phyloP scores from a whole-genome alignment of 2,797 vertebrate species.

The Enteromius unitaeniatus region DNA sequence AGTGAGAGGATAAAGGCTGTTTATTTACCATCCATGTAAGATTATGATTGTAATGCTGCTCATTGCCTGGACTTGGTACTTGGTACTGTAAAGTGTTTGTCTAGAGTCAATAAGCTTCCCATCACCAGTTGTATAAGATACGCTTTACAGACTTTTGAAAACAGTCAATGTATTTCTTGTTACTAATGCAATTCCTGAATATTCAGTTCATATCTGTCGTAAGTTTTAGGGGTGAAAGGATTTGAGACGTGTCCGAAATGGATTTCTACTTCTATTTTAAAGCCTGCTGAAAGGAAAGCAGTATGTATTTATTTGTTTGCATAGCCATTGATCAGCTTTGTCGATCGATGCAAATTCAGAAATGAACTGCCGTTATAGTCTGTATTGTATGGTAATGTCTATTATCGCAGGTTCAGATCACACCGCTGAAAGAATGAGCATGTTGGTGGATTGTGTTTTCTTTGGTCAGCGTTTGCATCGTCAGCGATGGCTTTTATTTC shows the following conservation, averaged over 20 bases:
- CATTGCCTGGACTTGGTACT: neutral
- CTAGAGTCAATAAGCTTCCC: neutral
- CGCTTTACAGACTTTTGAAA: neutral
- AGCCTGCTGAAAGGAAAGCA: neutral
- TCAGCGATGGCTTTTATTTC: conserved; percentile 19
- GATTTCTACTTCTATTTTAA: neutral
- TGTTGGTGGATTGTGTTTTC: conserved; percentile 11
- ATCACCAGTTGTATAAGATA: neutral
- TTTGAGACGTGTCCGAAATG: neutral
- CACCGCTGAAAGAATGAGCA: neutral
- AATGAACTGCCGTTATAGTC: neutral
- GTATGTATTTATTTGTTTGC: conserved; percentile 29
- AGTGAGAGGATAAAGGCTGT: neutral
- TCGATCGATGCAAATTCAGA: conserved; percentile 3
- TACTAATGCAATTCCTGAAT: neutral
- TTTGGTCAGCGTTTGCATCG: conserved; percentile 5
- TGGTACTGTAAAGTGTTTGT: neutral
- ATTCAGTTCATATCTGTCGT: neutral
- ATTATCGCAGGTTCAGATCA: neutral
- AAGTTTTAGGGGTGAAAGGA: neutral
- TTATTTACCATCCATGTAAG: neutral
- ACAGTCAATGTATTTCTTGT: neutral
- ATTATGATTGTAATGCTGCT: neutral
- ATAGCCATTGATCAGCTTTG: neutral
- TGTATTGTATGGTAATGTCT: neutral